A percentile compares a stretch with the other conserved stretches of the same genome.
Conservation (phyloP, 2,888 invertebrate genomes). For the Adineta ricciae region DNA sequence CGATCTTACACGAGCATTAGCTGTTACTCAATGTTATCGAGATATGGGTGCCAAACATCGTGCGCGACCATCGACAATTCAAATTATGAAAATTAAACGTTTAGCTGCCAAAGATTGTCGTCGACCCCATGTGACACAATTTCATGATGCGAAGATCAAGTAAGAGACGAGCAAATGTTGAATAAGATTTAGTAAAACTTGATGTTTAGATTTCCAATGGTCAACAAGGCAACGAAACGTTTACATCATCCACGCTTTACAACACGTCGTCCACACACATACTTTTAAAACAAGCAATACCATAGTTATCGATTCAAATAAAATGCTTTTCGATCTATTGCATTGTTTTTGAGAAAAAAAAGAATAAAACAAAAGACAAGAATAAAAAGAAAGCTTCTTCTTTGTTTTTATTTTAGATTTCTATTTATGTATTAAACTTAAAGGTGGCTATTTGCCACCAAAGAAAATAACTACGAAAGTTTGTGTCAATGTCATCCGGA, state of each 20-base stretch:
- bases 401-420: neutral
- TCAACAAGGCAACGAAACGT: slow-evolving; percentile 26
- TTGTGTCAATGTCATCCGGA: neutral
- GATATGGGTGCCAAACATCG: slow-evolving; percentile 98
- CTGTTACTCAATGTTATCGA: slow-evolving; percentile 92
- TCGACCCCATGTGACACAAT: slow-evolving; percentile 88
- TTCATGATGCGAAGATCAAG: slow-evolving; percentile 60
- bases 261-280: slow-evolving; percentile 30
- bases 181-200: too few relatives aligned
- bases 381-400: neutral
- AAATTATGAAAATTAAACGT: slow-evolving; percentile 90
- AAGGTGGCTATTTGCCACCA: neutral
- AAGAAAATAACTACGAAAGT: neutral
- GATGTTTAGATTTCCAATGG: slow-evolving; percentile 65
- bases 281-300: slow-evolving; percentile 26
- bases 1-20: slow-evolving; percentile 84
- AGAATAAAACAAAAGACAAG: neutral
- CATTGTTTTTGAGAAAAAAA: neutral
- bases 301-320: neutral
- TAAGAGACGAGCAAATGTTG: neutral
- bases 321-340: neutral
- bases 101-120: slow-evolving; percentile 79
- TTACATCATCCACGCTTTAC: slow-evolving; percentile 32
- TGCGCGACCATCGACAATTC: slow-evolving; percentile 88
- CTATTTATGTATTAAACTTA: neutral